These are phyloP conservation scores for Prochilodus magdalenae DNA, from an alignment of 2,113 vertebrate genomes.

Conservation along the genomic window DNA sequence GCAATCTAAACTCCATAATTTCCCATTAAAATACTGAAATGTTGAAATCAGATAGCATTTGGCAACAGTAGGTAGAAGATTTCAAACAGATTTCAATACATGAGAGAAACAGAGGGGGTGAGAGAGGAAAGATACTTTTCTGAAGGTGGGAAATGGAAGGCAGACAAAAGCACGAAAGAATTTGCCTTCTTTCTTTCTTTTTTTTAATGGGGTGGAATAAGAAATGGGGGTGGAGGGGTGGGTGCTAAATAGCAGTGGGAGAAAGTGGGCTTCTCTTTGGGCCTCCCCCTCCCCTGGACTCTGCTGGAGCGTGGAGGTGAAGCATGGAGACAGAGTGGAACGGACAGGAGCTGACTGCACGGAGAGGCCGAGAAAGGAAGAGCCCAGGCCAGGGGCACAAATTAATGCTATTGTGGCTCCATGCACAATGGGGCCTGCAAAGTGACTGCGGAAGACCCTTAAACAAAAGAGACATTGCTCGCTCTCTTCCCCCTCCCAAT, in stretches of 20 bases:
- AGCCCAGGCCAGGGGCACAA: slow-evolving; percentile 75
- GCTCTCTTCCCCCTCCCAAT: slow-evolving; percentile 73
- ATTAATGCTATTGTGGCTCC: slow-evolving; percentile 84
- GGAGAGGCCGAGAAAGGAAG: slow-evolving; percentile 74
- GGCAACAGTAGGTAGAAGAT: slow-evolving; percentile 21
- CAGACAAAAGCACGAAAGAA: slow-evolving; percentile 56
- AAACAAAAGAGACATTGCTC: slow-evolving; percentile 78
- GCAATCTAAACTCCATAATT: slow-evolving; percentile 58
- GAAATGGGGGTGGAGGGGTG: slow-evolving; percentile 56
- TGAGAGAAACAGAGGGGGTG: slow-evolving; percentile 8
- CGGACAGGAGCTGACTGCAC: slow-evolving; percentile 82
- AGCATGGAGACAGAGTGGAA: slow-evolving; percentile 83
- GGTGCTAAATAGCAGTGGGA: slow-evolving; percentile 57
- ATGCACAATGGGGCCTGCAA: slow-evolving; percentile 82
- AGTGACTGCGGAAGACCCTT: slow-evolving; percentile 83
- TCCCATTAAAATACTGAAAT: slow-evolving; percentile 55
- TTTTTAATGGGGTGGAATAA: slow-evolving; percentile 63
- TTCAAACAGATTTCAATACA: slow-evolving; percentile 45
- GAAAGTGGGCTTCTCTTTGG: slow-evolving; percentile 65
- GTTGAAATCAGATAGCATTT: slow-evolving; percentile 50
- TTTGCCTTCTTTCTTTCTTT: slow-evolving; percentile 50
- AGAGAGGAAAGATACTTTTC: slow-evolving; percentile 41
- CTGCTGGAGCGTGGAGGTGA: slow-evolving; percentile 76
- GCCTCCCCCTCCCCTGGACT: slow-evolving; percentile 50
- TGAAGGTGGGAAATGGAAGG: slow-evolving; percentile 44